Evolutionary conservation across 2,113 vertebrate species (phyloP).

Genomic region (Calidris pygmaea): DNA sequence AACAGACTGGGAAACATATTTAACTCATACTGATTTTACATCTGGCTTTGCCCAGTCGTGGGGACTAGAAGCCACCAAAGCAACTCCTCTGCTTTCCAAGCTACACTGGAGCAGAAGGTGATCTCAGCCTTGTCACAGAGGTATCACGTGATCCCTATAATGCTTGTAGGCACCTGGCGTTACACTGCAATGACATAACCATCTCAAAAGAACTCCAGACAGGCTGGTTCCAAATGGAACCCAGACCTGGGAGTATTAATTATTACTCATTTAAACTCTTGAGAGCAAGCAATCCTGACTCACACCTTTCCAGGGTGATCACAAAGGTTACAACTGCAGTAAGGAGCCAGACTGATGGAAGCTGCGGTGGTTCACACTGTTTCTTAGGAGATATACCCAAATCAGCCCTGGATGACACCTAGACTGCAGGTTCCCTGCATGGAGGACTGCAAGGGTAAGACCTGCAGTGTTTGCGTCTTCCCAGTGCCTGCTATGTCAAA

Average conservation of each 20-base stretch:
- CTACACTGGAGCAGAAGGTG: not conserved
- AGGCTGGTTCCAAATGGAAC: not conserved
- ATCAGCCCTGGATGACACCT: not conserved
- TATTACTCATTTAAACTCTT: not conserved
- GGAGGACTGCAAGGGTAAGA: not conserved
- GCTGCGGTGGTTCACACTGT: not conserved
- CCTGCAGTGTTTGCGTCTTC: not conserved
- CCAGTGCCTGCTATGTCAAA: not conserved
- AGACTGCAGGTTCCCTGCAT: not conserved
- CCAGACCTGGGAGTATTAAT: not conserved
- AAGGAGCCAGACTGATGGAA: not conserved
- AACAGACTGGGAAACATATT: not conserved
- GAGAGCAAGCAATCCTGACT: not conserved
- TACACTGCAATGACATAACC: not conserved
- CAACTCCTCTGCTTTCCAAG: not conserved
- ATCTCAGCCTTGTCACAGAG: not conserved
- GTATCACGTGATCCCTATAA: not conserved
- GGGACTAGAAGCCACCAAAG: not conserved
- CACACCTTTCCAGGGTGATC: not conserved
- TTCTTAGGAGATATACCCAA: not conserved
- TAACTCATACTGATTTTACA: not conserved
- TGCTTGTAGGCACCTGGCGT: not conserved
- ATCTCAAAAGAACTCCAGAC: not conserved
- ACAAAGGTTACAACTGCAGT: not conserved
- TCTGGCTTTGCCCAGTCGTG: not conserved